phyloP scores from a whole-genome alignment of 2,888 invertebrate species.

The Sarcophaga rosellei region DNA sequence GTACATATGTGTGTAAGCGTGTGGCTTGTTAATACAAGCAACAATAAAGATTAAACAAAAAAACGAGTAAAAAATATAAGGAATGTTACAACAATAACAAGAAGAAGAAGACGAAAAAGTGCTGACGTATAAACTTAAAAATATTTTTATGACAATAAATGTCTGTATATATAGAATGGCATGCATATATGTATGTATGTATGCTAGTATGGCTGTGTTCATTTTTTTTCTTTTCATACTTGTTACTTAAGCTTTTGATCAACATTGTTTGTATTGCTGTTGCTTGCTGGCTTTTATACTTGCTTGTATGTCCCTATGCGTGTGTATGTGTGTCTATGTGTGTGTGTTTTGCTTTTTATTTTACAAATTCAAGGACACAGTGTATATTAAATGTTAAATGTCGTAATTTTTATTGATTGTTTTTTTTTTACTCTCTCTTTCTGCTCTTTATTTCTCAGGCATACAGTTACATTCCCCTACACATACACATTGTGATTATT shows the following conservation, averaged over 20 bases:
- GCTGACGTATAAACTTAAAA: no score
- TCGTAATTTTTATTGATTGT: slow-evolving; percentile 67
- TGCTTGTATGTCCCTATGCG: not conserved
- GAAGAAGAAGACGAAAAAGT: no score
- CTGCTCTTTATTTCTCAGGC: not conserved
- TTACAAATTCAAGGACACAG: slow-evolving; percentile 59
- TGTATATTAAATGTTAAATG: slow-evolving; percentile 67
- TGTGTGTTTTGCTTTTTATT: slow-evolving; percentile 22
- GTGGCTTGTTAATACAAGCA: no score
- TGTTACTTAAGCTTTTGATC: not conserved
- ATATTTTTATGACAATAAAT: not conserved
- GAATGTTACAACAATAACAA: no score
- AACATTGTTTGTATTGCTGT: not conserved
- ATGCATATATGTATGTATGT: not conserved
- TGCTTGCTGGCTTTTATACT: not conserved
- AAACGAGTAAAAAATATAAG: no score
- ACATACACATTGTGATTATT: slow-evolving; percentile 23
- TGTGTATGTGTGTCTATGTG: not conserved
- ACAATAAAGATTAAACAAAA: no score
- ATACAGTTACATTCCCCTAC: not conserved
- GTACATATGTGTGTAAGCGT: no score
- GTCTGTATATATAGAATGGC: not conserved
- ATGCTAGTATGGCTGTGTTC: not conserved
- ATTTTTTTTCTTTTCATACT: not conserved
- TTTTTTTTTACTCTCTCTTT: slow-evolving; percentile 26